These are phyloP conservation scores for Hephaestus fuliginosus DNA, from an alignment of 2,797 vertebrate species.

Conservation along the genomic window DNA sequence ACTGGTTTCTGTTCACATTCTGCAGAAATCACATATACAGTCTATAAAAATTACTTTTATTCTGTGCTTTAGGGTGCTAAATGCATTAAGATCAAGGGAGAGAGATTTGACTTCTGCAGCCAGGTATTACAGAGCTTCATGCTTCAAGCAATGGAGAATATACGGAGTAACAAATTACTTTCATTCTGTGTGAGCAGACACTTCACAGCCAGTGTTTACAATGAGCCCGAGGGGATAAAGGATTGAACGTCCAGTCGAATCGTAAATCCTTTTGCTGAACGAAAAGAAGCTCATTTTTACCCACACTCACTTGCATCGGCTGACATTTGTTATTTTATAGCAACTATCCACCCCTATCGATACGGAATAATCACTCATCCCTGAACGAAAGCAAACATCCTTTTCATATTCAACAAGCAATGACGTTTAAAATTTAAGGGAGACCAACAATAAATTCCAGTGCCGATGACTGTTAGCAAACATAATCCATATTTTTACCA, in stretches of 20 bases:
- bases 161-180: conserved; percentile 70
- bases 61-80: conserved; percentile 61
- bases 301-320: conserved; percentile 24
- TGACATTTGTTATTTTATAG: conserved; percentile 34
- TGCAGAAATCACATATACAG: conserved; percentile 43
- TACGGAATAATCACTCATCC: conserved; percentile 16
- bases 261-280: conserved; percentile 50
- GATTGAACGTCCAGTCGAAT: conserved; percentile 67
- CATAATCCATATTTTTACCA: conserved; percentile 24
- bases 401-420: conserved; percentile 16
- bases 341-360: background rate
- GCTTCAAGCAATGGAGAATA: conserved; percentile 63
- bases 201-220: conserved; percentile 68
- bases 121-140: conserved; percentile 43
- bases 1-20: conserved; percentile 50
- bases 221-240: conserved; percentile 43
- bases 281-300: conserved; percentile 38
- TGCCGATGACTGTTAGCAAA: background rate
- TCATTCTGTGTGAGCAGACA: conserved; percentile 63
- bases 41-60: conserved; percentile 65
- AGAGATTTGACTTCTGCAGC: conserved; percentile 50
- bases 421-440: conserved; percentile 5
- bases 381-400: conserved; percentile 1
- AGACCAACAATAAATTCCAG: conserved; percentile 1
- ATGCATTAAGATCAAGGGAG: conserved; percentile 61